Conservation (phyloP, 1,140 invertebrate genomes). For the Penaeus vannamei region DNA sequence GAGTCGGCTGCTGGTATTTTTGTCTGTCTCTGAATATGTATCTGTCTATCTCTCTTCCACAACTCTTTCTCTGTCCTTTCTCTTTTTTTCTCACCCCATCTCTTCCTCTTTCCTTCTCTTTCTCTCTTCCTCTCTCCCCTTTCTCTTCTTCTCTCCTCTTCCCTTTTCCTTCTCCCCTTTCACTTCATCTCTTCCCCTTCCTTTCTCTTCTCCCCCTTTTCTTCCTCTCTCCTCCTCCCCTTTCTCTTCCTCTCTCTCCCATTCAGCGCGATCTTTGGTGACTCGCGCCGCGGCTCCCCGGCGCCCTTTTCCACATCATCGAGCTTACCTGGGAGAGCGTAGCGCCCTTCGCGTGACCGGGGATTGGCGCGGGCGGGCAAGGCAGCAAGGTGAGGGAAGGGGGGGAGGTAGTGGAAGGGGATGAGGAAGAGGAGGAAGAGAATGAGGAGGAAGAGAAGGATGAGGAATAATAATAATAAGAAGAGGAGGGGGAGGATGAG, state of each 20-base stretch:
- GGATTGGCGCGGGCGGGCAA: background rate
- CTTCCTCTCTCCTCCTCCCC: background rate
- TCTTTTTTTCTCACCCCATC: background rate
- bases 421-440: background rate
- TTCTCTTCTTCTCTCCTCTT: background rate
- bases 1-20: too few relatives aligned
- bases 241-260: too few relatives aligned
- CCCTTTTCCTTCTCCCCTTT: background rate
- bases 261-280: too few relatives aligned
- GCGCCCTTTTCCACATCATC: too few relatives aligned
- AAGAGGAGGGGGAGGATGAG: background rate
- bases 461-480: background rate
- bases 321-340: too few relatives aligned
- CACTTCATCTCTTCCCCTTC: background rate
- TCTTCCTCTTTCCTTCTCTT: background rate
- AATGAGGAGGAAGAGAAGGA: background rate
- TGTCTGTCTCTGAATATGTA: too few relatives aligned
- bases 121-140: background rate
- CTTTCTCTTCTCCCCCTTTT: background rate
- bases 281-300: too few relatives aligned
- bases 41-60: background rate
- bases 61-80: background rate
- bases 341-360: too few relatives aligned
- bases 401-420: background rate
- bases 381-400: background rate